A percentile compares a stretch with the other conserved stretches of the same genome.
These are phyloP conservation scores for Nettapus auritus DNA, from an alignment of 2,113 vertebrate species.

Conservation along the genomic window DNA sequence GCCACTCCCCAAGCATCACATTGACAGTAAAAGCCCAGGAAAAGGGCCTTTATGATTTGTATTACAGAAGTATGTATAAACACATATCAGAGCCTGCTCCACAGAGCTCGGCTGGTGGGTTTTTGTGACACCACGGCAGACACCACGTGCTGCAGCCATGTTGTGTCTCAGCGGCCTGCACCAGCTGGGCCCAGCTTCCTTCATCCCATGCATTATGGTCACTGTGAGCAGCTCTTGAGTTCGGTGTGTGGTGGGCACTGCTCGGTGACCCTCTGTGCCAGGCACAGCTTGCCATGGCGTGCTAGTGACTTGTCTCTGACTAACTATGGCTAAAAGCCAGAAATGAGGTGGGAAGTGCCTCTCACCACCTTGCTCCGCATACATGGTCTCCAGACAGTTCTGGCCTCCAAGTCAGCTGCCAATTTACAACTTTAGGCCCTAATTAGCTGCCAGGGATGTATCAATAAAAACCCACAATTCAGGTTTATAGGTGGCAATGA, in stretches of 20 bases:
- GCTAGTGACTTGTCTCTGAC: background rate
- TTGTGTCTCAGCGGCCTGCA: background rate
- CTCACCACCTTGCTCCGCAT: rapidly evolving
- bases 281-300: rapidly evolving
- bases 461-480: background rate
- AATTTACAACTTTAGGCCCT: background rate
- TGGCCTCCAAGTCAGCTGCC: background rate
- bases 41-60: background rate
- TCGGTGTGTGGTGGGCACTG: rapidly evolving
- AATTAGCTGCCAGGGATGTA: background rate
- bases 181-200: background rate
- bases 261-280: rapidly evolving
- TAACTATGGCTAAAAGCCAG: background rate
- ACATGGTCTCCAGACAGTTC: background rate
- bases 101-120: background rate
- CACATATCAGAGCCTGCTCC: rapidly evolving
- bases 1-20: background rate
- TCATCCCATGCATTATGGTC: rapidly evolving
- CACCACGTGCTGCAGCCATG: rapidly evolving
- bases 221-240: rapidly evolving
- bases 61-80: background rate
- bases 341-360: rapidly evolving
- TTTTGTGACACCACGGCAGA: background rate
- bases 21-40: background rate
- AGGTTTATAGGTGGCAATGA: background rate